Conservation (phyloP, 2,888 invertebrate species). For the Tortrix viridana region DNA sequence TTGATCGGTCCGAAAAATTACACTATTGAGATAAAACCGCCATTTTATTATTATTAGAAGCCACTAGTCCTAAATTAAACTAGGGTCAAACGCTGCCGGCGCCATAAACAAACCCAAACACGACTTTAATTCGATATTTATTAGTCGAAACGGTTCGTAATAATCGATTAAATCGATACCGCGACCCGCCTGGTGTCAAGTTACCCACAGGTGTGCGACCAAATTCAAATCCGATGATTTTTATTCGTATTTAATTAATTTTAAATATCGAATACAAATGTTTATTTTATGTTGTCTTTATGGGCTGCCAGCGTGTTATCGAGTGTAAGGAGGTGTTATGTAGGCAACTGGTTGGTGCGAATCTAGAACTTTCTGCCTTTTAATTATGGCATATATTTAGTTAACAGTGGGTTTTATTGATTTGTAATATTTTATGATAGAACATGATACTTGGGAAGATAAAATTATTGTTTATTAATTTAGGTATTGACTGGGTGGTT, state of each 20-base stretch:
- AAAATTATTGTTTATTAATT: slow-evolving; percentile 2
- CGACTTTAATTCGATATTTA: slow-evolving; percentile 36
- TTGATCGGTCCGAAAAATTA: no score
- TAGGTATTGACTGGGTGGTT: no score
- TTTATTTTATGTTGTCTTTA: slow-evolving; percentile 17
- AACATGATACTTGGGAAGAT: slow-evolving; percentile 8
- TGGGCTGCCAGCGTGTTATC: slow-evolving; percentile 8
- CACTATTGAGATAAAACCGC: no score
- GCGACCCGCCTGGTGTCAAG: slow-evolving; percentile 47
- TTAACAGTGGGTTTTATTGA: not conserved
- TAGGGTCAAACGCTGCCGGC: slow-evolving; percentile 28
- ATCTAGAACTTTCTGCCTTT: slow-evolving; percentile 21
- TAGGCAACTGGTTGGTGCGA: slow-evolving; percentile 5
- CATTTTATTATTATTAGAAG: no score
- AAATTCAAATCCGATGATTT: slow-evolving; percentile 48
- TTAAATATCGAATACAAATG: slow-evolving; percentile 38
- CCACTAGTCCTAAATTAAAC: slow-evolving; percentile 17
- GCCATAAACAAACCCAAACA: slow-evolving; percentile 22
- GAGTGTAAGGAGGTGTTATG: slow-evolving; percentile 9
- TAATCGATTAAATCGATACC: slow-evolving; percentile 41
- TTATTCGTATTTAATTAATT: slow-evolving; percentile 46
- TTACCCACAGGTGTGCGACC: slow-evolving; percentile 61
- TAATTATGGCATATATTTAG: slow-evolving; percentile 5
- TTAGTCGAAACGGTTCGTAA: slow-evolving; percentile 27
- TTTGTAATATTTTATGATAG: not conserved